phyloP scores from a whole-genome alignment of 2,113 vertebrate genomes.

The Aix galericulata region DNA sequence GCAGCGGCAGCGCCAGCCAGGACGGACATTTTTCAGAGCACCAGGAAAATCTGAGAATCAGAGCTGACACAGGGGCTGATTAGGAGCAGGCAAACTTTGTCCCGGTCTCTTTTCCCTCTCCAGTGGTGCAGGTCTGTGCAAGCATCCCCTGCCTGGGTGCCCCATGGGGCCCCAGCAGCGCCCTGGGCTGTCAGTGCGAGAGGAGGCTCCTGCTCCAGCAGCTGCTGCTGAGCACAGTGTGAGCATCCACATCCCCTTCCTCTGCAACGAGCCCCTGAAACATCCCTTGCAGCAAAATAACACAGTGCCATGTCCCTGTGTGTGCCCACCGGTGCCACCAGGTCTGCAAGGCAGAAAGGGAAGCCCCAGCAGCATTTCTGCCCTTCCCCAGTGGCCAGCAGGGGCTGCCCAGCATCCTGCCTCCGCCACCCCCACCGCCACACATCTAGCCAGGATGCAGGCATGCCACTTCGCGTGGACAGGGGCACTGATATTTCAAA shows the following conservation, averaged over 20 bases:
- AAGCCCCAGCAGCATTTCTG: background rate
- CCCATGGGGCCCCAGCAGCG: background rate
- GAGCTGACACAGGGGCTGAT: conserved; percentile 5
- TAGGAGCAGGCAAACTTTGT: background rate
- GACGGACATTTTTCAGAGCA: background rate
- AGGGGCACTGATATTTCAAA: too few relatives aligned
- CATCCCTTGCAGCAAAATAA: background rate
- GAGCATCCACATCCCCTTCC: background rate
- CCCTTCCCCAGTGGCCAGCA: background rate
- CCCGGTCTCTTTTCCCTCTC: background rate
- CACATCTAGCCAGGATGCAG: too few relatives aligned
- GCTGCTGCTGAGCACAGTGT: background rate
- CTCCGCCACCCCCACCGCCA: too few relatives aligned
- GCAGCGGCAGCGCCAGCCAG: background rate
- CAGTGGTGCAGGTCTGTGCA: too few relatives aligned
- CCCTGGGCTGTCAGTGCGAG: background rate
- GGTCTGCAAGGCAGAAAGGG: background rate
- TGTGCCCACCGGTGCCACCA: too few relatives aligned
- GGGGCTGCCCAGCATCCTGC: too few relatives aligned
- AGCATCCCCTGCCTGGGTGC: background rate
- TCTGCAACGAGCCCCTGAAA: background rate
- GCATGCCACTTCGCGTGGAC: too few relatives aligned
- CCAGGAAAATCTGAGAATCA: background rate
- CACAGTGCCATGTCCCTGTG: background rate
- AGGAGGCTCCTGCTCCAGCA: background rate